Conservation (phyloP, 1,140 invertebrate species). For the Drosophila asahinai region DNA sequence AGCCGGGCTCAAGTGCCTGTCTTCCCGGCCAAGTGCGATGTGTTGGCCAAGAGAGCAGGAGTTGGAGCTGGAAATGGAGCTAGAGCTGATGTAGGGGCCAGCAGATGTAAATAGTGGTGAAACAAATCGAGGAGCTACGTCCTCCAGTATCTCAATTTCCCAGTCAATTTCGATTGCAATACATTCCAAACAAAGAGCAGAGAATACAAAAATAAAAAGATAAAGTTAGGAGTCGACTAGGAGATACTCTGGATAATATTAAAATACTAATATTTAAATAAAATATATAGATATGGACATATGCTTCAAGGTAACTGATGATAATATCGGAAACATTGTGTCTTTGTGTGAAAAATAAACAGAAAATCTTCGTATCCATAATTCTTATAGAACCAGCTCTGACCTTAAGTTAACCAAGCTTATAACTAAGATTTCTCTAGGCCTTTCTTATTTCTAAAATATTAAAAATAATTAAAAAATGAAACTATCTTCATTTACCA, state of each 20-base stretch:
- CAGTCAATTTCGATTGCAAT: slow-evolving; percentile 60
- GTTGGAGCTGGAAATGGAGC: background rate
- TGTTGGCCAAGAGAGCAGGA: slow-evolving; percentile 16
- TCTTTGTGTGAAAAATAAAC: background rate
- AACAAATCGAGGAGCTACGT: slow-evolving; percentile 35
- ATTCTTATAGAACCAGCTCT: background rate
- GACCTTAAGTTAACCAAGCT: too few species aligned
- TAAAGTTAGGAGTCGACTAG: background rate
- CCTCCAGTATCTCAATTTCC: slow-evolving; percentile 39
- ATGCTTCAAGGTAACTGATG: background rate
- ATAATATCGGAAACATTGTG: too few species aligned
- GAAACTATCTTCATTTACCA: too few species aligned
- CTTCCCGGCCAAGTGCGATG: slow-evolving; percentile 49
- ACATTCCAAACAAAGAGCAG: slow-evolving; percentile 25
- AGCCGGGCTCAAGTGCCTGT: slow-evolving; percentile 47
- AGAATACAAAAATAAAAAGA: background rate
- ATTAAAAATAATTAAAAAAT: too few species aligned
- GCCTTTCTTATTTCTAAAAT: background rate
- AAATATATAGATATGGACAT: background rate
- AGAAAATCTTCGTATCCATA: background rate
- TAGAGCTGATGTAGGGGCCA: background rate
- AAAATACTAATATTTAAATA: background rate
- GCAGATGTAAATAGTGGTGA: slow-evolving; percentile 27
- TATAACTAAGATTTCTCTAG: background rate
- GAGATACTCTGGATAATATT: background rate